These are phyloP conservation scores for Capromys pilorides DNA, from an alignment of 2,797 vertebrate genomes.

Conservation along the genomic window DNA sequence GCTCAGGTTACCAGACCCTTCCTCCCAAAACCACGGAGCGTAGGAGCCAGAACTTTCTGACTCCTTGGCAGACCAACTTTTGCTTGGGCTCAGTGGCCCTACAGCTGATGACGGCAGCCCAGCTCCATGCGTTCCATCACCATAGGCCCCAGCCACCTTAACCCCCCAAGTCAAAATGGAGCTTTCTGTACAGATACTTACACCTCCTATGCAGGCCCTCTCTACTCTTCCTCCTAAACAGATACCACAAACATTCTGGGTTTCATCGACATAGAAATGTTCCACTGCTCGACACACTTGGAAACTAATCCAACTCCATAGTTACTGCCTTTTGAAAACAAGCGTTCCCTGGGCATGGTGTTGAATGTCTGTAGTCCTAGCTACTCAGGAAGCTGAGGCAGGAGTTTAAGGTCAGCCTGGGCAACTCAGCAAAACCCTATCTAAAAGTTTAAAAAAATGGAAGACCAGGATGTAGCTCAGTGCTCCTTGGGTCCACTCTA, in stretches of 20 bases:
- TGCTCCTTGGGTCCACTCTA: not conserved
- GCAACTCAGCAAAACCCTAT: not conserved
- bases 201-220: not conserved
- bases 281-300: not conserved
- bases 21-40: not conserved
- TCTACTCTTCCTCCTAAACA: not conserved
- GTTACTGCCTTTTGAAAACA: not conserved
- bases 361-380: not conserved
- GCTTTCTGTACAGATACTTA: not conserved
- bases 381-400: not conserved
- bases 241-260: not conserved
- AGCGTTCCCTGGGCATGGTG: not conserved
- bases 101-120: not conserved
- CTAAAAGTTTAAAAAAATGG: not conserved
- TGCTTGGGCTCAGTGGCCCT: not conserved
- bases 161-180: not conserved
- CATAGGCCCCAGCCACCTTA: not conserved
- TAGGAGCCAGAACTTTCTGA: not conserved
- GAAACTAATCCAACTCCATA: not conserved
- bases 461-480: not conserved
- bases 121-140: not conserved
- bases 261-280: not conserved
- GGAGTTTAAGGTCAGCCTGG: not conserved
- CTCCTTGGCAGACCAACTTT: not conserved
- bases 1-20: fast-evolving